Evolutionary conservation across 1,140 invertebrate species (phyloP), one percentile per base, ranked within the genome.

Genomic region (Philotrypesis tridentata): DNA sequence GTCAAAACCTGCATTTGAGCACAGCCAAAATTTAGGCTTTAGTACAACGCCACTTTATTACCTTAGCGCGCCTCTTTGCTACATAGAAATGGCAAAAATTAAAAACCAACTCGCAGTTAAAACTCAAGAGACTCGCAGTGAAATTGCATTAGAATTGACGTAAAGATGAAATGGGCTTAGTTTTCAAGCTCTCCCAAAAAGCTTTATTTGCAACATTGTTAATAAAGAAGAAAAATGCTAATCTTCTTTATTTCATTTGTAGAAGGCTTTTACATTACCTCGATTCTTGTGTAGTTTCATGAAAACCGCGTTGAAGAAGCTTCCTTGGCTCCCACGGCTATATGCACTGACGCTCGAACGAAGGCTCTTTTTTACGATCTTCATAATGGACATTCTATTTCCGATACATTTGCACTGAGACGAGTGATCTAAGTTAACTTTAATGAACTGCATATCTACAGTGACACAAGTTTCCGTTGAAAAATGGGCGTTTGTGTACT

Each of bases 211-310:
- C 25, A 43, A 72, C 31, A 29, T 60, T 60, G 71, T 55, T 60
- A 27, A 55, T 12, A 55, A 37, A 3, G 37, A 71, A 40, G 37
- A 43, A 40, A 25, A 7, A 29, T 2, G n/a, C 43, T 43, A 6
- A 0, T 55, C 71, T 78, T n/a, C 17, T 68, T n/a, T 37, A 70
- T n/a, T 33, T 9, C 21, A 25, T 29, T 63, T 70, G 17, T 11
- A 12, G 21, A 63, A 72, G 37, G 68, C 29, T 79, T 25, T 40
- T 63, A 61, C n/a, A 27, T 72, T 40, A 73, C 25, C 48, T 80
- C 61, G 25, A 74, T 80, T 67, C 60, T 74, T 67, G 33, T 80
- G 25, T 74, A 74, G 37, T 61, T 74, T 74, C 40, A 74, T 67
- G 9, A 73, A 65, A 68, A 72, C 29, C 14, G 55, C 8, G 9